These are phyloP conservation scores for Hydriomena furcata DNA, from an alignment of 2,888 invertebrate genomes.

Conservation along the genomic window DNA sequence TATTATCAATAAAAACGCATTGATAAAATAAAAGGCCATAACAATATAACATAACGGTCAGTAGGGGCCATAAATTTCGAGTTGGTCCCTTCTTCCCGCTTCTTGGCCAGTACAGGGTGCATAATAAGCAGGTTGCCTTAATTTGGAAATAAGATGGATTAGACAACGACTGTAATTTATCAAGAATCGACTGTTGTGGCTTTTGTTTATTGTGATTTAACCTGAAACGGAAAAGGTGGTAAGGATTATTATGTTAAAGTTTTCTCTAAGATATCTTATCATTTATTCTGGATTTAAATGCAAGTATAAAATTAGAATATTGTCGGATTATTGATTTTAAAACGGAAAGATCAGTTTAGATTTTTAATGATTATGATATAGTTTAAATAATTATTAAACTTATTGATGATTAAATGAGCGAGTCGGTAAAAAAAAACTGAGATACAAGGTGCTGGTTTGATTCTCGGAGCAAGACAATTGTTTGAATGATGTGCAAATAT, in stretches of 20 bases:
- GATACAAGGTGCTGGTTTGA: too few species aligned
- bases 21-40: slow-evolving; percentile 51
- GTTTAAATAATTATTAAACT: too few species aligned
- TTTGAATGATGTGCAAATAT: too few species aligned
- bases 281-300: too few species aligned
- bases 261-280: too few species aligned
- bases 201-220: slow-evolving; percentile 22
- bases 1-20: slow-evolving; percentile 47
- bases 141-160: slow-evolving; percentile 48
- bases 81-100: slow-evolving; percentile 29
- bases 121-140: slow-evolving; percentile 42
- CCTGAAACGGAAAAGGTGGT: not conserved
- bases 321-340: too few species aligned
- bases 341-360: too few species aligned
- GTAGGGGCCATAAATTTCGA: slow-evolving; percentile 42
- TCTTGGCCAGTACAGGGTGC: slow-evolving; percentile 46
- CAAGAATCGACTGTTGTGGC: slow-evolving; percentile 38
- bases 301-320: too few species aligned
- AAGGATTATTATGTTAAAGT: not conserved
- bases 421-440: too few species aligned
- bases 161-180: slow-evolving; percentile 39
- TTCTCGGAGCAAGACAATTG: too few species aligned
- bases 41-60: slow-evolving; percentile 46
- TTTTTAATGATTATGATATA: too few species aligned
- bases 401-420: too few species aligned